phyloP scores from a whole-genome alignment of 2,113 vertebrate species.

The Danio rerio region GRCz12tu NC_133189.1:28808001-28808500 shows the following conservation, averaged over 20 bases:
- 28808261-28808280: neutral
- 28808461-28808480: constrained; percentile 23
- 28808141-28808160: no score
- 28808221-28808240: neutral
- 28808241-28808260: neutral
- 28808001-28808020: no score
- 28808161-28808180: no score
- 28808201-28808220: neutral
- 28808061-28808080: no score
- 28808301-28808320: neutral
- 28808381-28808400: constrained; percentile 38
- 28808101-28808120: no score
- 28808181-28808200: neutral
- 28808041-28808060: no score
- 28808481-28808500: constrained; percentile 2
- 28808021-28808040: no score
- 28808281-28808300: neutral
- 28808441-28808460: constrained; percentile 21
- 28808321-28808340: constrained; percentile 13
- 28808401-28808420: constrained; percentile 37
- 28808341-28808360: neutral
- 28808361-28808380: constrained; percentile 14
- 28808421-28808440: constrained; percentile 22
- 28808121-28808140: no score
- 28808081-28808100: no score